Conservation (phyloP, 2,888 invertebrate genomes). For the Unio delphinus region DNA sequence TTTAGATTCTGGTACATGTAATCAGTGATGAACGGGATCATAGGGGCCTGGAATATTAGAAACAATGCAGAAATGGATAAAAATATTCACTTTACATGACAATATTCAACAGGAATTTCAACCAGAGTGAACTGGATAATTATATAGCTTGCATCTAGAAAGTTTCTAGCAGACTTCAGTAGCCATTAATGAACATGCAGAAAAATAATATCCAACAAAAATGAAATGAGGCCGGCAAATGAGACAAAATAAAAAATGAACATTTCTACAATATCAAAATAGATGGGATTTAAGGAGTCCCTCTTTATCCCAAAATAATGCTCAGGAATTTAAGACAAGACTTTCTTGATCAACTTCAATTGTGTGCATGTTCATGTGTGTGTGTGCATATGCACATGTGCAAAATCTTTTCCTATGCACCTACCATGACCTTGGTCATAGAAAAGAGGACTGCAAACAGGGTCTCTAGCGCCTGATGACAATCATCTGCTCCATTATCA, state of each 20-base stretch:
- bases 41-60: conserved; percentile 80
- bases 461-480: conserved; percentile 87
- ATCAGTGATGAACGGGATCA: conserved; percentile 96
- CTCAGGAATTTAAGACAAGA: no score
- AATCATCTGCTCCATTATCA: conserved; percentile 86
- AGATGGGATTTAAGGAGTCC: no score
- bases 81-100: no score
- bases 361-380: no score
- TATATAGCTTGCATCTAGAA: not conserved
- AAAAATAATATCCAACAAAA: no score
- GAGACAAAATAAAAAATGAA: no score
- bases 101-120: not conserved
- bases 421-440: conserved; percentile 88
- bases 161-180: not conserved
- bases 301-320: no score
- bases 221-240: no score
- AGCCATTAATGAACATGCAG: no score
- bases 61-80: not conserved
- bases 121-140: not conserved
- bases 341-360: no score
- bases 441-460: conserved; percentile 89
- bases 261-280: no score
- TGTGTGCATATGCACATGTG: not conserved
- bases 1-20: conserved; percentile 92
- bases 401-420: conserved; percentile 16